A percentile compares a stretch with the other conserved stretches of the same genome.
phyloP scores from a whole-genome alignment of 2,888 invertebrate genomes.

The Fragum fragum region DNA sequence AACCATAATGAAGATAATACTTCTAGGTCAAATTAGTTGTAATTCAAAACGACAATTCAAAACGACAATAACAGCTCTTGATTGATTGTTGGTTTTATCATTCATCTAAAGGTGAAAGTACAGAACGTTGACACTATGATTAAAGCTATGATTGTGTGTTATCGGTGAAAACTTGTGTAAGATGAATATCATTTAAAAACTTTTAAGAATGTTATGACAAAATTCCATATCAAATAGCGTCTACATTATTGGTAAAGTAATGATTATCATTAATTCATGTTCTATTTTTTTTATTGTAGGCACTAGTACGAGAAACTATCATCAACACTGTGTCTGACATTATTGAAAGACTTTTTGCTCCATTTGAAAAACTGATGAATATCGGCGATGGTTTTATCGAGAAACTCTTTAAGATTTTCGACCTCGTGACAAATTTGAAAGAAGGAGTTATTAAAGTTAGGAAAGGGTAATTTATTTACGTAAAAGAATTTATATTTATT shows the following conservation, averaged over 20 bases:
- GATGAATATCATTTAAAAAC: background rate
- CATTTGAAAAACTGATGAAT: conserved; percentile 10
- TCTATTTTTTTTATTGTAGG: background rate
- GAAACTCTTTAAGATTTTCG: background rate
- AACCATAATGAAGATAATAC: too few species aligned
- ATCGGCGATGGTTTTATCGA: conserved; percentile 2
- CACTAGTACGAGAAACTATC: background rate
- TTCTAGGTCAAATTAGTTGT: too few species aligned
- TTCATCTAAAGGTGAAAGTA: too few species aligned
- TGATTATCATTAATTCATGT: too few species aligned
- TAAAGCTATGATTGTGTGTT: too few species aligned
- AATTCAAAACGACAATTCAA: too few species aligned
- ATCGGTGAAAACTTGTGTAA: too few species aligned
- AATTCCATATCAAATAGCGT: background rate
- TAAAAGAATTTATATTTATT: too few species aligned
- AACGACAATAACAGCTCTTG: too few species aligned
- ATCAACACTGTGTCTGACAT: background rate
- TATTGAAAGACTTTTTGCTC: conserved; percentile 10
- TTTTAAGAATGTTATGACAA: background rate
- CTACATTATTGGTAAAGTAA: too few species aligned
- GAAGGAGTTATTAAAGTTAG: conserved; percentile 7
- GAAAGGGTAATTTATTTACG: conserved; percentile 34
- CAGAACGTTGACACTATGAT: too few species aligned
- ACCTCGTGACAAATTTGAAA: conserved; percentile 12
- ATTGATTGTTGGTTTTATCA: too few species aligned